Base-by-base conservation (phyloP, 2,888 invertebrate species). In the Allacma fusca region DNA sequence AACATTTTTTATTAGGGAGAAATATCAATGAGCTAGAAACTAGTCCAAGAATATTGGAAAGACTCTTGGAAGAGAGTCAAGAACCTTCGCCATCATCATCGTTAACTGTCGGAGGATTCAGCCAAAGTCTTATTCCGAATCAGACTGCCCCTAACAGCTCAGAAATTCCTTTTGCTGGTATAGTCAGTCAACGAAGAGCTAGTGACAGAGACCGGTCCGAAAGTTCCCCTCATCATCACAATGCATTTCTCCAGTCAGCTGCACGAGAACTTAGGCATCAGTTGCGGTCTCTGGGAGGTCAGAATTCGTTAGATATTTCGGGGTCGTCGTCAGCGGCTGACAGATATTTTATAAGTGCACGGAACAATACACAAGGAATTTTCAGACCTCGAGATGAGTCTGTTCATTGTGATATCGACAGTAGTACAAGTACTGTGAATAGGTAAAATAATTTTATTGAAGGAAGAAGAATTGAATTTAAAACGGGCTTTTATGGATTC, bases 21-120 rank as follows among this genome's bases (percentile, higher is more conserved):
- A 40, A 23, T 19, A 40, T 13, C 19, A 73, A 64, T 67, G 84
- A 83, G 19, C 71, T 83, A 43, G 84, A 84, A 80, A 82, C 82
- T 12, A 83, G 83, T 77, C 84, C 84, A 23, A 24, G 84, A 65
- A 81, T 84, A 68, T 75, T 84, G 26, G 84, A 83, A 75, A 75
- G 83, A 72, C 78, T 84, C 24, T 75, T 84, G 19, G 84, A 84
- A 77, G 84, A 84, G 75, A 83, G 81, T 75, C 84, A 83, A 29
- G 83, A 84, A 69, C 81, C 79, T 4, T 82, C 82, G 0, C 82
- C 84, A 9, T 80, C 82, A 26, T 40, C 43, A 13, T 59, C 68
- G 0, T 16, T 72, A 23, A 1, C 21, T 19, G 26, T 23, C 21
- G 71, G 71, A 21, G 62, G 26, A 44, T 21, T 34, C 7, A 50